Evolutionary conservation across 2,888 invertebrate genomes (phyloP).

Genomic region (Palloptera scutellata): DNA sequence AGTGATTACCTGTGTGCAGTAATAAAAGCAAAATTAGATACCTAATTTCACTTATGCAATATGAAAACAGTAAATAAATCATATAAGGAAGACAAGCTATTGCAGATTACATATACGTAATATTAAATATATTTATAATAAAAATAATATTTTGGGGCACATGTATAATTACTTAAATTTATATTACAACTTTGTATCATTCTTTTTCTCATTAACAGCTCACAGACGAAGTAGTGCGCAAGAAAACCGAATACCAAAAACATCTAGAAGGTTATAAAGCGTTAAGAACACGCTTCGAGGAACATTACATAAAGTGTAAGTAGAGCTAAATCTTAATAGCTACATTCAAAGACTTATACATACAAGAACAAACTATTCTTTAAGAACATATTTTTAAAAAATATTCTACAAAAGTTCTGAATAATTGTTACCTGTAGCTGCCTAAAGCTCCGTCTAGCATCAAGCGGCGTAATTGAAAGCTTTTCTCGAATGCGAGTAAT

Average conservation of each 20-base stretch:
- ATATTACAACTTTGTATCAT: slow-evolving; percentile 4
- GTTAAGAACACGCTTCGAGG: slow-evolving; percentile 90
- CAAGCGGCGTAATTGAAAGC: too few species aligned
- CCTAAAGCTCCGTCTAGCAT: too few species aligned
- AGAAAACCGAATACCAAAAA: slow-evolving; percentile 91
- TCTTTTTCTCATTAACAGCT: slow-evolving; percentile 69
- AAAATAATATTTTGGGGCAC: background rate
- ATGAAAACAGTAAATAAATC: slow-evolving; percentile 2
- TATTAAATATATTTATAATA: too few species aligned
- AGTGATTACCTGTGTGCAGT: background rate
- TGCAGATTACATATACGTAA: too few species aligned
- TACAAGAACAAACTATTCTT: too few species aligned
- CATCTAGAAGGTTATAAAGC: slow-evolving; percentile 87
- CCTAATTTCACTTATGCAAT: slow-evolving; percentile 19
- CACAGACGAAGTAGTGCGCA: slow-evolving; percentile 86
- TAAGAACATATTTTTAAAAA: too few species aligned
- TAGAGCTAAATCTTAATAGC: slow-evolving; percentile 42
- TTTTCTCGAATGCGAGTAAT: too few species aligned
- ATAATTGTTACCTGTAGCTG: too few species aligned
- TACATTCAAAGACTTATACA: background rate
- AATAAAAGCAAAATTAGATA: too few species aligned
- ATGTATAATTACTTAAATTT: background rate
- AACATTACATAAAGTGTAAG: slow-evolving; percentile 91
- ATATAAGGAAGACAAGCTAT: background rate
- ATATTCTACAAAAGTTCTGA: too few species aligned